Conservation (phyloP, 2,113 vertebrate species). For the Casuarius casuarius region DNA sequence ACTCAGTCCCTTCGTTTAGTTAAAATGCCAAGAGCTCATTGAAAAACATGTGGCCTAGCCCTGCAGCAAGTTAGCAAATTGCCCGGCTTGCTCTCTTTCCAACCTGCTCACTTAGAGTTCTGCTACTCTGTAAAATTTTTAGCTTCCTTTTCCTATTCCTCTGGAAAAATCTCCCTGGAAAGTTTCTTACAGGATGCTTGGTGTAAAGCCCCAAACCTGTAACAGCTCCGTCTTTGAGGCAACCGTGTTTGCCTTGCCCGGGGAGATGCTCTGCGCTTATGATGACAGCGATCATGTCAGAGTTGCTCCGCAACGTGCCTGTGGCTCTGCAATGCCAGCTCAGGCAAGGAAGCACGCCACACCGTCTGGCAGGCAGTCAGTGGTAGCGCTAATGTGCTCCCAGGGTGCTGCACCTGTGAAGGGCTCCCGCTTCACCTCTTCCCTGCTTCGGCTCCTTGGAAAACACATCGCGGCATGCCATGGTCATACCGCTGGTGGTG, state of each 20-base stretch:
- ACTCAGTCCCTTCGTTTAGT: background rate
- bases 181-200: background rate
- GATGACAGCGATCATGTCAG: background rate
- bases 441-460: background rate
- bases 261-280: background rate
- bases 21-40: background rate
- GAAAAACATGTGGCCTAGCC: background rate
- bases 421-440: no score
- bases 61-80: background rate
- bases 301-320: background rate
- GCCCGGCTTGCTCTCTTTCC: background rate
- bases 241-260: fast-evolving
- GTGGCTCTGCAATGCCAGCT: fast-evolving
- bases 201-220: background rate
- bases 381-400: no score
- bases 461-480: background rate
- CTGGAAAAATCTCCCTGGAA: background rate
- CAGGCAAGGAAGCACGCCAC: background rate
- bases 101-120: background rate
- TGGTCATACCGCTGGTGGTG: no score
- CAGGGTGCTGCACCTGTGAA: no score
- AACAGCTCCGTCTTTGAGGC: background rate
- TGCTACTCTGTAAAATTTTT: background rate
- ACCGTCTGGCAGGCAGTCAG: no score
- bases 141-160: background rate